Conservation (phyloP, 1,140 invertebrate genomes). For the Danaus plexippus region DNA sequence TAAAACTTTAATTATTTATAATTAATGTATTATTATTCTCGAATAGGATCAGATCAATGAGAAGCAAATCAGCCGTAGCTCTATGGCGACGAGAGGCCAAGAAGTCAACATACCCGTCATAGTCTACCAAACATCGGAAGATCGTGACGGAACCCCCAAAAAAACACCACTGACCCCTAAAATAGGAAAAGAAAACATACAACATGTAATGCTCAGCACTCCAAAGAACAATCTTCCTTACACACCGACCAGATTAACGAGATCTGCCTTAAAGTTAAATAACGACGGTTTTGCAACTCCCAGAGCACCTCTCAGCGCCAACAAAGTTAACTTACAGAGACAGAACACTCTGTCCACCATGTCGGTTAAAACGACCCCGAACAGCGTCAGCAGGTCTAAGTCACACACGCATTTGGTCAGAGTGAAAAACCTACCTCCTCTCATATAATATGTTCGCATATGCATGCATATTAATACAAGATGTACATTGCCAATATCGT, state of each 20-base stretch:
- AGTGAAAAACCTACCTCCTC: constrained; percentile 51
- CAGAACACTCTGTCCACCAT: constrained; percentile 36
- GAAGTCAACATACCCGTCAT: constrained; percentile 23
- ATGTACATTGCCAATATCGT: background rate
- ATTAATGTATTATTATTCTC: constrained; percentile 10
- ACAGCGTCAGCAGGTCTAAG: constrained; percentile 47
- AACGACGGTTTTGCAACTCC: constrained; percentile 55
- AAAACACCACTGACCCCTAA: constrained; percentile 49
- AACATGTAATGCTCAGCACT: constrained; percentile 32
- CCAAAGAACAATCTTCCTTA: constrained; percentile 39
- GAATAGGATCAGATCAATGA: constrained; percentile 57
- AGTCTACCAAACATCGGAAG: constrained; percentile 24
- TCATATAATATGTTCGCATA: constrained; percentile 33
- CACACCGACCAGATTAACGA: constrained; percentile 48
- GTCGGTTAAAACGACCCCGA: constrained; percentile 43
- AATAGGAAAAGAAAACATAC: constrained; percentile 52
- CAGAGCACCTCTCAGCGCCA: constrained; percentile 45
- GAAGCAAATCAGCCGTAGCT: constrained; percentile 9
- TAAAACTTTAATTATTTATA: too few relatives aligned
- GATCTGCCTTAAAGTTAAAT: constrained; percentile 51
- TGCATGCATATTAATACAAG: constrained; percentile 16
- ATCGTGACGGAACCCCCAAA: constrained; percentile 38
- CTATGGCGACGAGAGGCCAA: constrained; percentile 11
- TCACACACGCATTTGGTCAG: constrained; percentile 48
- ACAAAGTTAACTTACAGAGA: constrained; percentile 44